Evolutionary conservation across 2,113 vertebrate genomes (phyloP), one percentile per base, ranked within the genome.

Genomic region (Rhinichthys klamathensis): DNA sequence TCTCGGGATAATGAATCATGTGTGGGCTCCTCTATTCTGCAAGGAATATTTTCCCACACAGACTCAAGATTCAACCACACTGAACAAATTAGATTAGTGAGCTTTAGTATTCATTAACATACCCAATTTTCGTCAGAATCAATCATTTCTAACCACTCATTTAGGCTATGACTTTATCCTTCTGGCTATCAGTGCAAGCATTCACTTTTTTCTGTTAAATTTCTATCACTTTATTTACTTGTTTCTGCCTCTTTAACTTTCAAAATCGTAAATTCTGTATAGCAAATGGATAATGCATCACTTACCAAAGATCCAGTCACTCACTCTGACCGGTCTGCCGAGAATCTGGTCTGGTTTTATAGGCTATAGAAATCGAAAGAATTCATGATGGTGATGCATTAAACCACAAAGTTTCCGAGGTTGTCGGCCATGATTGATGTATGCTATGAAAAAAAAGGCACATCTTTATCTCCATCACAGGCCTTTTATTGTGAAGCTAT

Each of bases 21-120:
- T 84, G 80, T 61, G 25, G 87, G 88, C 91, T 93, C 91, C 51
- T 88, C 61, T 73, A 72, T 83, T 89, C 90, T 84, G 85, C 51
- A 88, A 89, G 88, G 90, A 93, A 88, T 89, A 93, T 92, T 92
- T 95, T 95, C 94, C 94, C 94, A 95, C 94, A 94, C 89, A 35
- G 51, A 92, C 92, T 94, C 90, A 27, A 94, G 92, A 91, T 85
- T 94, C 94, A 95, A 88, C 91, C 93, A 94, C 86, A 92, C 94
- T 93, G 94, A 94, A 95, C 94, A 94, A 94, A 95, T 95, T 87
- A 95, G 94, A 95, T 95, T 95, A 94, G 91, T 65, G 93, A 88
- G 92, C 90, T 90, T 81, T 85, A 87, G 89, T 88, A 90, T 92
- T 92, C 89, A 88, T 90, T 91, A 87, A 92, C 93, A 92, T 90